Evolutionary conservation across 2,888 invertebrate genomes (phyloP), one percentile per base, ranked within the genome.

Genomic region (Hydrotaea diabolus): DNA sequence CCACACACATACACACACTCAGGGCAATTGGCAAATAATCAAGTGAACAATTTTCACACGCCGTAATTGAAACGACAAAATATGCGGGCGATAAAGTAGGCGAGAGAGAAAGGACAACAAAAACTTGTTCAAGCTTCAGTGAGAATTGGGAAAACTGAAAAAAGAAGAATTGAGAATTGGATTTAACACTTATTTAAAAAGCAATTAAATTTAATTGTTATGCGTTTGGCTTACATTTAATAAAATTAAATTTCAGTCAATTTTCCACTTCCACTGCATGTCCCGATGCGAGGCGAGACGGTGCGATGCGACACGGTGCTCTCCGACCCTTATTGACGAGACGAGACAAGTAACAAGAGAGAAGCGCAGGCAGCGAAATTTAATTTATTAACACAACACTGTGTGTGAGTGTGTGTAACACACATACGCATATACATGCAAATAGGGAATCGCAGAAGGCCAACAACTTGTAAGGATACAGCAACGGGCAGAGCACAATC

Each of bases 181-280:
- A 77, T n/a, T 80, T 80, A 80, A 73, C 73, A 69, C 74, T 83
- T 59, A 66, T 17, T 69, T 59, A 78, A 80, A 80, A 76, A 81
- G 73, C 81, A 90, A 90, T 90, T 89, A 90, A 89, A 88, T 89
- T 88, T 89, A 89, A 90, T 89, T 89, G 88, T 88, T 88, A 87
- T 86, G 85, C 86, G 86, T 86, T 46, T 85, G 72, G 76, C 73
- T 75, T 77, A 7, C 79, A 80, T 86, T 81, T 87, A 88, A 89
- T 88, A 86, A 87, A 89, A 89, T 89, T 89, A 88, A 89, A 88
- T 88, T 87, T 86, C 69, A 69, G 75, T 78, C 15, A 76, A 73
- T 66, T 73, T 80, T 71, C 11, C 43, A 49, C 4, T 26, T 26
- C 62, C 36, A 13, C 21, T 26, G 26, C n/a, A n/a, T n/a, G n/a